These are phyloP conservation scores for Carterocephalus palaemon DNA, from an alignment of 2,888 invertebrate genomes.

Conservation along the genomic window DNA sequence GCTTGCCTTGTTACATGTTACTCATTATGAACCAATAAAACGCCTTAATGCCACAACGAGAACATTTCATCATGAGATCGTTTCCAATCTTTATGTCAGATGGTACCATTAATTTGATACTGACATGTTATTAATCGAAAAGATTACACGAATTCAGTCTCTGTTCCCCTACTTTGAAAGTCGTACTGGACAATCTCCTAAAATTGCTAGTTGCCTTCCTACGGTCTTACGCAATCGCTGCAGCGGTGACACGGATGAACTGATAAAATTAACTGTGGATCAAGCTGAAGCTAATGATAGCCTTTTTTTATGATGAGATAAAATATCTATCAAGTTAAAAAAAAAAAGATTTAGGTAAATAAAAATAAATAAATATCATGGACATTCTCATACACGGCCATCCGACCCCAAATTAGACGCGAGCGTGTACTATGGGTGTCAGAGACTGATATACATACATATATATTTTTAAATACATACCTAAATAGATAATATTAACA, in stretches of 20 bases:
- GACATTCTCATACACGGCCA: no score
- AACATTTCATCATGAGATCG: slow-evolving; percentile 10
- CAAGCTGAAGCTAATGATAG: no score
- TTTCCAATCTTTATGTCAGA: slow-evolving; percentile 7
- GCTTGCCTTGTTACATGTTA: no score
- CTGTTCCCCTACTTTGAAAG: background rate
- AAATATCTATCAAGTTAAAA: slow-evolving; percentile 11
- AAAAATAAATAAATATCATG: background rate
- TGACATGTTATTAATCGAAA: background rate
- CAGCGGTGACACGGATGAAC: slow-evolving; percentile 17
- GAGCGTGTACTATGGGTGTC: no score
- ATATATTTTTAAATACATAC: no score
- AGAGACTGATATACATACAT: no score
- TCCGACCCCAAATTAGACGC: no score
- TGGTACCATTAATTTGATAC: slow-evolving; percentile 11
- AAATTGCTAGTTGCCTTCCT: slow-evolving; percentile 1
- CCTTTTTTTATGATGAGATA: no score
- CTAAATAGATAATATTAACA: no score
- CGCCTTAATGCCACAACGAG: slow-evolving; percentile 8
- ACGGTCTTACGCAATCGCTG: slow-evolving; percentile 10
- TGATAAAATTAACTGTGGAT: slow-evolving; percentile 16
- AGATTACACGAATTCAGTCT: background rate
- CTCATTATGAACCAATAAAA: slow-evolving; percentile 14
- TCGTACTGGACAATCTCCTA: background rate
- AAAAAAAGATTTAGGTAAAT: background rate